Conservation (phyloP, 2,797 vertebrate genomes). For the Clamator glandarius region DNA sequence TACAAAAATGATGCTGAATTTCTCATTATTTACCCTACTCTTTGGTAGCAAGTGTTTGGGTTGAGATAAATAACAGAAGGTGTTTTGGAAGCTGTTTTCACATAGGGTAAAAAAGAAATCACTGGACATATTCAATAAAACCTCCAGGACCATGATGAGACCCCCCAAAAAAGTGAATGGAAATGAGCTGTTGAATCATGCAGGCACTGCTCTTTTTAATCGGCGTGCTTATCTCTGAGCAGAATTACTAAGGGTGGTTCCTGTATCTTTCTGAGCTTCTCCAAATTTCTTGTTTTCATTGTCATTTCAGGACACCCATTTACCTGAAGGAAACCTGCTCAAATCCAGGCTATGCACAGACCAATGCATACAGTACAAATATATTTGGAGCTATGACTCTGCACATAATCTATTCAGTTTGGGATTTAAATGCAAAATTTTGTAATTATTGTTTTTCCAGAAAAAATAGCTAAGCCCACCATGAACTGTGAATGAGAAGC, state of each 20-base stretch:
- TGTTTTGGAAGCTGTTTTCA: not conserved
- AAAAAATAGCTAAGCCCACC: not conserved
- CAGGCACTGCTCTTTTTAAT: not conserved
- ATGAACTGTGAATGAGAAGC: not conserved
- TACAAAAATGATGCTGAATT: not conserved
- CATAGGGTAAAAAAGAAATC: not conserved
- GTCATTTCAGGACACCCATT: not conserved
- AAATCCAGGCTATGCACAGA: not conserved
- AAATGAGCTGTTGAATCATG: not conserved
- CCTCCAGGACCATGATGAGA: not conserved
- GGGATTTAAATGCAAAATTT: not conserved
- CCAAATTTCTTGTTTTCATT: not conserved
- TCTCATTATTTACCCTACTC: not conserved
- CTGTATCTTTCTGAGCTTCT: not conserved
- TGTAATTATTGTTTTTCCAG: not conserved
- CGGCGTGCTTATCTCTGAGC: not conserved
- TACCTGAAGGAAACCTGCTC: not conserved
- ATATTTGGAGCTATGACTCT: fast-evolving
- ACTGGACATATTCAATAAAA: not conserved
- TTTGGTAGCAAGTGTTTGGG: not conserved
- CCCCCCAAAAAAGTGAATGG: not conserved
- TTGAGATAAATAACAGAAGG: not conserved
- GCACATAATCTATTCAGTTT: not conserved
- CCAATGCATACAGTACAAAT: not conserved
- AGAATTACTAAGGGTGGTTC: not conserved